Percentiles rank a stretch among this genome's conserved stretches.
Conservation (phyloP, 2,888 invertebrate genomes). For the Embidobia sp. region DNA sequence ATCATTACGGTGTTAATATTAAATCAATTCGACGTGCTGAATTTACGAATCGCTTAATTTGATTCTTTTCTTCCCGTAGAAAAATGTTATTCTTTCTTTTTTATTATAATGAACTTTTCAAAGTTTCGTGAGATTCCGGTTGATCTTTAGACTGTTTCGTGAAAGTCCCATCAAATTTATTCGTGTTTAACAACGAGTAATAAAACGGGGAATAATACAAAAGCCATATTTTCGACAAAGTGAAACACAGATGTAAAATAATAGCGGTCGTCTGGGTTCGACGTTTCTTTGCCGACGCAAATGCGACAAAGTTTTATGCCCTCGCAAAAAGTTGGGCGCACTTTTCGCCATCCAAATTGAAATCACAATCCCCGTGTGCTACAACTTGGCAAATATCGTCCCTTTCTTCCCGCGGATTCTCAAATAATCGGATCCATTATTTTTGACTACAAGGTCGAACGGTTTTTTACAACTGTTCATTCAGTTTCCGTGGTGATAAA, state of each 20-base stretch:
- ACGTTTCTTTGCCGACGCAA: constrained; percentile 43
- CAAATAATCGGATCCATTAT: constrained; percentile 51
- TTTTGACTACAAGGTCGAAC: constrained; percentile 16
- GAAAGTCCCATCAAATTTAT: too few relatives aligned
- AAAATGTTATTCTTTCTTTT: too few relatives aligned
- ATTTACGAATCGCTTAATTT: background rate
- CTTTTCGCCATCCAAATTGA: constrained; percentile 59
- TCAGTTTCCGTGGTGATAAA: background rate
- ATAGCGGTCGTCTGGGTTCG: constrained; percentile 33
- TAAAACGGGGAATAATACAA: constrained; percentile 4
- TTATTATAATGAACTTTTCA: too few relatives aligned
- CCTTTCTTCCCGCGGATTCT: constrained; percentile 16
- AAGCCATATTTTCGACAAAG: constrained; percentile 16
- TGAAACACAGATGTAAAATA: constrained; percentile 52
- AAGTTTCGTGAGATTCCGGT: too few relatives aligned
- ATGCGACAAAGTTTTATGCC: constrained; percentile 54
- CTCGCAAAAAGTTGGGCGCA: constrained; percentile 47
- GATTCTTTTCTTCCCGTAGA: background rate
- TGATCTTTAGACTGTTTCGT: too few relatives aligned
- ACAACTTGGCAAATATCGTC: constrained; percentile 51
- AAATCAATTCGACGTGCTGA: constrained; percentile 12
- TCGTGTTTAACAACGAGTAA: constrained; percentile 5
- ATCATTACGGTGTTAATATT: constrained; percentile 40
- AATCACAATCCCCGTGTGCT: constrained; percentile 58
- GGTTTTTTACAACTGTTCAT: constrained; percentile 9